phyloP scores from a whole-genome alignment of 2,113 vertebrate genomes.

The Solea senegalensis region DNA sequence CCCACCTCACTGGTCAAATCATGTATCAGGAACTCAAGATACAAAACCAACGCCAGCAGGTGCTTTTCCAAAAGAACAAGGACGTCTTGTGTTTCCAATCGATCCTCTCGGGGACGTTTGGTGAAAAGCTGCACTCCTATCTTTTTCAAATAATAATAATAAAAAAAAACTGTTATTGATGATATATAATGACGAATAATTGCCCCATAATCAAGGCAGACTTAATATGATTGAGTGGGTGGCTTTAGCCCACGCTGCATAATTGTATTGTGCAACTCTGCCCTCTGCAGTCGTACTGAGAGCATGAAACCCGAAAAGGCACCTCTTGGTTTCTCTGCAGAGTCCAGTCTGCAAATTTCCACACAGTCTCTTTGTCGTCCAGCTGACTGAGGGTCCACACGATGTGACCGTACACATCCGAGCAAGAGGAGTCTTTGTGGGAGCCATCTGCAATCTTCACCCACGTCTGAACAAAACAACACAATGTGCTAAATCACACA shows the following conservation, averaged over 20 bases:
- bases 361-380: conserved; percentile 61
- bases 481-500: neutral
- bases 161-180: conserved; percentile 1
- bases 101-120: conserved; percentile 45
- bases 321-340: conserved; percentile 75
- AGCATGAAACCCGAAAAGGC: conserved; percentile 9
- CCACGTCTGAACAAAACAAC: conserved; percentile 70
- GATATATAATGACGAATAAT: conserved; percentile 22
- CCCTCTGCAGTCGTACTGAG: conserved; percentile 55
- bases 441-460: conserved; percentile 68
- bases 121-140: conserved; percentile 74
- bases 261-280: conserved; percentile 58
- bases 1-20: conserved; percentile 69
- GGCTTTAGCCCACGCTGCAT: neutral
- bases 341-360: conserved; percentile 74
- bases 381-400: conserved; percentile 64
- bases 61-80: conserved; percentile 63
- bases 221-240: conserved; percentile 5
- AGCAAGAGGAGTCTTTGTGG: conserved; percentile 47
- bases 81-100: conserved; percentile 52
- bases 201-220: neutral
- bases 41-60: conserved; percentile 56
- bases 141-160: conserved; percentile 46
- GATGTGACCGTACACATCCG: conserved; percentile 65
- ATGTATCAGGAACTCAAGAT: conserved; percentile 75